phyloP scores from a whole-genome alignment of 1,140 invertebrate genomes.

The Pomacea maculata region DNA sequence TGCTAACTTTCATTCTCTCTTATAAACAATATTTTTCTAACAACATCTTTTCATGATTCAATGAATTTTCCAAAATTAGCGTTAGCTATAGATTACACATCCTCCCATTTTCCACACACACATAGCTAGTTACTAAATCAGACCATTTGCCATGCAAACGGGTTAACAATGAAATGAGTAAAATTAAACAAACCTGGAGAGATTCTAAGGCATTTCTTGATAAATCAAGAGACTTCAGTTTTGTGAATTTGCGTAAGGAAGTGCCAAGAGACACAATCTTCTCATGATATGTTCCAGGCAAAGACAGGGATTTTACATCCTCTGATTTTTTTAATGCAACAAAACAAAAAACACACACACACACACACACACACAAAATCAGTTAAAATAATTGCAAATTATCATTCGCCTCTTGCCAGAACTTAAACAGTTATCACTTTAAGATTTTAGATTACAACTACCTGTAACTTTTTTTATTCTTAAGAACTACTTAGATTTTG shows the following conservation, averaged over 20 bases:
- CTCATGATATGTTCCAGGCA: constrained; percentile 65
- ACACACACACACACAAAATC: constrained; percentile 4
- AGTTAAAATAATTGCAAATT: too few relatives aligned
- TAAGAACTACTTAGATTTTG: too few relatives aligned
- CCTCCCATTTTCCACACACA: constrained; percentile 1
- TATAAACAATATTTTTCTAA: too few relatives aligned
- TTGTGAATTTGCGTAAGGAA: constrained; percentile 59
- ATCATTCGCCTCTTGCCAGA: too few relatives aligned
- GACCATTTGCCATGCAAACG: neutral
- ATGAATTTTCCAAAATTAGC: too few relatives aligned
- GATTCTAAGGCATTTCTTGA: constrained; percentile 62
- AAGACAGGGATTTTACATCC: constrained; percentile 62
- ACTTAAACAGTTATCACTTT: too few relatives aligned
- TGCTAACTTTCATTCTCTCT: too few relatives aligned
- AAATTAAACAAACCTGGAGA: constrained; percentile 45
- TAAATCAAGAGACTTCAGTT: constrained; percentile 63
- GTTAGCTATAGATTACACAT: too few relatives aligned
- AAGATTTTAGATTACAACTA: too few relatives aligned
- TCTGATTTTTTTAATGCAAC: constrained; percentile 46
- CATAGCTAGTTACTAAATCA: neutral
- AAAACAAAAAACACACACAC: neutral
- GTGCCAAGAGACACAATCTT: constrained; percentile 62
- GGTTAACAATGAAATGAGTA: neutral
- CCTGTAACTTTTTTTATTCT: too few relatives aligned
- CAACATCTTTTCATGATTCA: too few relatives aligned